These are phyloP conservation scores for Caradrina kadenii DNA, from an alignment of 2,888 invertebrate genomes.

Conservation along the genomic window DNA sequence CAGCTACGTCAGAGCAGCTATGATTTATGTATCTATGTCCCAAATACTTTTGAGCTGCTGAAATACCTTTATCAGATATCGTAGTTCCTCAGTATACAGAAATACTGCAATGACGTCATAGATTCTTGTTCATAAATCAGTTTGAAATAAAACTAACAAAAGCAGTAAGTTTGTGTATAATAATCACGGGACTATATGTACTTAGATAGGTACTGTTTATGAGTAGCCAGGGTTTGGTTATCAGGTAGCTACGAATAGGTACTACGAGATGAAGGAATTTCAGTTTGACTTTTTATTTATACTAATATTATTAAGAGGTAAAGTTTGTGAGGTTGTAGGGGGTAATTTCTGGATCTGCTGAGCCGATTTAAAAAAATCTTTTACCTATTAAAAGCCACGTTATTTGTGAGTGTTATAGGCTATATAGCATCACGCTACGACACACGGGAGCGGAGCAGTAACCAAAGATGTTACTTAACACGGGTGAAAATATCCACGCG, in stretches of 20 bases:
- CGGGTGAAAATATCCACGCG: no score
- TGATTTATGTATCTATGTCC: constrained; percentile 26
- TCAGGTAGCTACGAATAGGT: background rate
- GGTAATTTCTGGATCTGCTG: no score
- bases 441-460: no score
- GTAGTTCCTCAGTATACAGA: constrained; percentile 39
- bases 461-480: no score
- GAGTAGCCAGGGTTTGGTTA: background rate
- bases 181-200: constrained; percentile 21
- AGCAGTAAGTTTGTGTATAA: background rate
- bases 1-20: constrained; percentile 2
- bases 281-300: no score
- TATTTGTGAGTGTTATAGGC: no score
- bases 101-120: constrained; percentile 43
- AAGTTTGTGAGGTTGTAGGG: no score
- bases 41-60: constrained; percentile 49
- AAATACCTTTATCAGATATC: constrained; percentile 61
- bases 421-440: no score
- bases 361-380: no score
- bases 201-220: background rate
- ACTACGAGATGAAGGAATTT: no score
- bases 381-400: no score
- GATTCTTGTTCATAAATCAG: constrained; percentile 32
- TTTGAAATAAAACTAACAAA: constrained; percentile 42
- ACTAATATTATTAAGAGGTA: no score